These are phyloP conservation scores for Oasisia sp. DNA, from an alignment of 2,888 invertebrate species.

Conservation along the genomic window DNA sequence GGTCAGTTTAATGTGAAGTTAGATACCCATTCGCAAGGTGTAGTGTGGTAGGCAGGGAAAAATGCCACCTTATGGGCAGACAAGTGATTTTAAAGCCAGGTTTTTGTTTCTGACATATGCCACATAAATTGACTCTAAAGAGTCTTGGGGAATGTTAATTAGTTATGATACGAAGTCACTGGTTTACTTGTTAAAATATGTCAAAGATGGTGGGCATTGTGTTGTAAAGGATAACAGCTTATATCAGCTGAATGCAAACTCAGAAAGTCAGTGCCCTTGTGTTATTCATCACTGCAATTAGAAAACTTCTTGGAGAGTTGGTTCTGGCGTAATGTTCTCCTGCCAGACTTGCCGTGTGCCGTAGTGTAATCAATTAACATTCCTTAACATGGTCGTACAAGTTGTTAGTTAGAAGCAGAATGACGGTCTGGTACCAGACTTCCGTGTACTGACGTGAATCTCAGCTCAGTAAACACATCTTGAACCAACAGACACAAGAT, in stretches of 20 bases:
- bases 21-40: not conserved
- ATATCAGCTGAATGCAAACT: not conserved
- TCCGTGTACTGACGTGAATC: not conserved
- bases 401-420: not conserved
- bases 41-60: not conserved
- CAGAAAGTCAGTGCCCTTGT: not conserved
- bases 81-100: too few relatives aligned
- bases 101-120: too few relatives aligned
- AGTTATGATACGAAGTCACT: not conserved
- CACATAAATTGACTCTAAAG: too few relatives aligned
- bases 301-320: not conserved
- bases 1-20: not conserved
- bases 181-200: not conserved
- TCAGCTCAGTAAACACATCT: not conserved
- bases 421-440: not conserved
- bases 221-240: not conserved
- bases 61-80: too few relatives aligned
- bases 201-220: not conserved
- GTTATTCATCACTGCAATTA: not conserved
- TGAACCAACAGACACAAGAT: not conserved
- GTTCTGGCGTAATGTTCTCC: not conserved
- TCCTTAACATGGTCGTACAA: not conserved
- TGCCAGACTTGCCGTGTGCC: not conserved
- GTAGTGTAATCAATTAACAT: not conserved
- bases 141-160: too few relatives aligned